Base-by-base conservation (phyloP, 1,140 invertebrate genomes). In the Diachasma alloeum region DNA sequence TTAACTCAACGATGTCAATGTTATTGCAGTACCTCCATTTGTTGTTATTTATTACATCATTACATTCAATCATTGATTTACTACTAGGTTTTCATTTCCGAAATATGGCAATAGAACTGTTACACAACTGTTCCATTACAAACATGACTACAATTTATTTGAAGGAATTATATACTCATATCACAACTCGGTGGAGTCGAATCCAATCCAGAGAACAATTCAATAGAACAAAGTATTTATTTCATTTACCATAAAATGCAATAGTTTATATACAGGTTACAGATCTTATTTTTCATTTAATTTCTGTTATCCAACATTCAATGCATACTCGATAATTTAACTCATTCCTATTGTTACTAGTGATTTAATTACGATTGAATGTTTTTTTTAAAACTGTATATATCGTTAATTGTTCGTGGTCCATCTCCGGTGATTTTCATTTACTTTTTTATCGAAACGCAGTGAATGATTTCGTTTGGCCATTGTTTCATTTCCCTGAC, bases 41-140 rank as follows among this genome's bases (percentile, higher is more conserved):
- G 83, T 83, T 87, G 85, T 89, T 88, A 76, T 79, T 89, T 88
- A 88, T 88, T 89, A 86, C 85, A 88, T 87, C 80, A 81, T 86
- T 59, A 85, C 85, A 87, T 88, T 88, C 86, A 86, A 77, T 79
- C 78, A 82, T 81, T 78, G 67, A 81, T 79, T 79, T 79, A 66
- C 74, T 56, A 66, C 68, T 70, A 69, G 48, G 9, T 74, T 48
- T 72, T 44, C 24, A 72, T 81, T 80, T 83, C 82, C 83, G 83
- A 82, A 72, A 73, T 10, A 26, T n/a, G 22, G 31, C 31, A 31
- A 66, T 31, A 66, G 22, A 66, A 26, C 59, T 31, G 59, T 31
- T 36, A 10, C 11, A 53, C 48, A 9, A 53, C n/a, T 42, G 39
- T 53, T 53, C n/a, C 48, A 53, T 17, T 53, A 53, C 10, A 46